Percentiles rank a stretch among this genome's conserved stretches.
These are phyloP conservation scores for Dioctria rufipes DNA, from an alignment of 2,888 invertebrate species.

Conservation along the genomic window DNA sequence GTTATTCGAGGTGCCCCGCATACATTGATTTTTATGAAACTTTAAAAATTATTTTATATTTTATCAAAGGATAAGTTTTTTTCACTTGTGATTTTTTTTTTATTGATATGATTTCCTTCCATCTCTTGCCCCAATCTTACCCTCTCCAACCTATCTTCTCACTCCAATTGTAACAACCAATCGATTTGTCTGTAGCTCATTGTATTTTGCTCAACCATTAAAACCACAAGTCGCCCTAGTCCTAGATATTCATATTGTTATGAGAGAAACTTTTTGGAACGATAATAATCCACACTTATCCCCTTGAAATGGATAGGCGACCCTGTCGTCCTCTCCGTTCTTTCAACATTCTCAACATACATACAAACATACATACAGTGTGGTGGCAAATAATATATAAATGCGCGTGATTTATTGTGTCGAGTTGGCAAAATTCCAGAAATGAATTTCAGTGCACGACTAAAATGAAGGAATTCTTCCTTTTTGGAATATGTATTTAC, in stretches of 20 bases:
- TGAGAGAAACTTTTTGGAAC: constrained; percentile 19
- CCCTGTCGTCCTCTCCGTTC: constrained; percentile 6
- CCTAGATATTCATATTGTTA: constrained; percentile 4
- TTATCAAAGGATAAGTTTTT: no score
- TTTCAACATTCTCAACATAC: no score
- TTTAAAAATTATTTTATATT: no score
- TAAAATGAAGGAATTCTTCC: background rate
- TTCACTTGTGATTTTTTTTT: no score
- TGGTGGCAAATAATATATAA: no score
- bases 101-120: no score
- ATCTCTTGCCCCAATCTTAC: no score
- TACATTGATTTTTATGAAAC: no score
- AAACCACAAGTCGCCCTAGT: constrained; percentile 32
- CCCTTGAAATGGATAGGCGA: constrained; percentile 3
- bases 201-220: background rate
- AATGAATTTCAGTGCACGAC: constrained; percentile 36
- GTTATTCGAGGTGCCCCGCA: no score
- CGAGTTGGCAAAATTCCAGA: constrained; percentile 49
- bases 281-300: constrained; percentile 46
- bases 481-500: background rate
- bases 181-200: background rate
- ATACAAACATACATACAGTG: no score
- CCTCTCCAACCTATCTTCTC: background rate
- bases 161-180: background rate
- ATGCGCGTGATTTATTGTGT: constrained; percentile 46